These are phyloP conservation scores for Puma concolor DNA, from an alignment of 2,113 vertebrate genomes.

Conservation along the genomic window DNA sequence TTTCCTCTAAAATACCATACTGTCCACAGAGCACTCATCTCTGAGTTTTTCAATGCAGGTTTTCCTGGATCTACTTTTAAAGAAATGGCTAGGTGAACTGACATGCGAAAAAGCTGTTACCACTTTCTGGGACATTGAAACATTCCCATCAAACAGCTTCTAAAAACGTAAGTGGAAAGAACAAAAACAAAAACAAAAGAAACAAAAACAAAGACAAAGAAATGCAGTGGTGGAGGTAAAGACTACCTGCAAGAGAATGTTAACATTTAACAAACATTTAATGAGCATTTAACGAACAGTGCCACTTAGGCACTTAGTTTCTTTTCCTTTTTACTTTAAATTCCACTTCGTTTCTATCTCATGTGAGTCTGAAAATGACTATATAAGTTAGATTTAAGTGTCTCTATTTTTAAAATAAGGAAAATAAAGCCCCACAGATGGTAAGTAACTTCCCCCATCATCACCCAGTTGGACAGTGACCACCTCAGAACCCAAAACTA, in stretches of 20 bases:
- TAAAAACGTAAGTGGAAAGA: not conserved
- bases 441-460: not conserved
- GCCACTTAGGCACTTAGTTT: not conserved
- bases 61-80: conserved; percentile 19
- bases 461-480: not conserved
- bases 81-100: not conserved
- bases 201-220: not conserved
- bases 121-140: not conserved
- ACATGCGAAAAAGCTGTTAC: not conserved
- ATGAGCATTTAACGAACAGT: not conserved
- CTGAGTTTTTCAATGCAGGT: not conserved
- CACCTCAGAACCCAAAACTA: not conserved
- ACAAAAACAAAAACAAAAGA: not conserved
- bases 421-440: not conserved
- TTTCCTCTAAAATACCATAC: not conserved
- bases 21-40: not conserved
- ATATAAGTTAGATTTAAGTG: not conserved
- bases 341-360: not conserved
- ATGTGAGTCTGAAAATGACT: not conserved
- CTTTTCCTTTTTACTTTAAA: not conserved
- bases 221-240: not conserved
- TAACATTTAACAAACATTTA: not conserved
- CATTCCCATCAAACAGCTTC: not conserved
- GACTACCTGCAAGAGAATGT: not conserved
- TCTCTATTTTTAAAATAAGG: not conserved